Evolutionary conservation across 2,888 invertebrate genomes (phyloP), one percentile per base, ranked within the genome.

Genomic region (Cabera pusaria): DNA sequence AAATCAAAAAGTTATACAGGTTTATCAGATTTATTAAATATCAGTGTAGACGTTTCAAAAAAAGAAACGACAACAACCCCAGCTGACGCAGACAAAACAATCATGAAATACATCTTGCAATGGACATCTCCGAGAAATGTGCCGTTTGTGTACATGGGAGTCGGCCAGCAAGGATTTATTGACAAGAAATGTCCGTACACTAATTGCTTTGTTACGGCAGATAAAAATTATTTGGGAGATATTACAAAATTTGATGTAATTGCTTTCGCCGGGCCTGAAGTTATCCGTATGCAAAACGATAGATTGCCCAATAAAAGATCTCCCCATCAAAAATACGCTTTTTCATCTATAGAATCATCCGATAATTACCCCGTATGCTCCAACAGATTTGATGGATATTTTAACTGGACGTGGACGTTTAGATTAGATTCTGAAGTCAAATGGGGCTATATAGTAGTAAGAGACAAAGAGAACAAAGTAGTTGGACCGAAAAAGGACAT

Each of bases 331-430:
- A 82, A 79, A 42, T 85, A 72, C 25, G 72, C 66, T 0, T 82
- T 81, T 39, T 72, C 69, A 0, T 72, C 59, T 5, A 74, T 72
- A 26, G 84, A 85, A 51, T 80, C 85, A 1, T 52, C 80, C 7
- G 59, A 60, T 1, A 59, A 78, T 20, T 82, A 78, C 44, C 75
- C 78, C 0, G 22, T 71, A 0, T 82, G 83, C 40, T 41, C 57
- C 0, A 31, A 60, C 1, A 39, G 43, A 7, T 67, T 66, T 5
- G 58, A 85, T 12, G 56, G 57, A 6, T 82, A 56, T 31, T 85
- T 85, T 37, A 85, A 85, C 20, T 84, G 82, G 84, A 83, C 84
- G 1, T 84, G 80, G 81, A 82, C 84, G 0, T 85, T 73, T 20
- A 70, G 50, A 52, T 40, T 80, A 5, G 67, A 72, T 25, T 81